Conservation (phyloP, 2,113 vertebrate species). For the Antennarius striatus region DNA sequence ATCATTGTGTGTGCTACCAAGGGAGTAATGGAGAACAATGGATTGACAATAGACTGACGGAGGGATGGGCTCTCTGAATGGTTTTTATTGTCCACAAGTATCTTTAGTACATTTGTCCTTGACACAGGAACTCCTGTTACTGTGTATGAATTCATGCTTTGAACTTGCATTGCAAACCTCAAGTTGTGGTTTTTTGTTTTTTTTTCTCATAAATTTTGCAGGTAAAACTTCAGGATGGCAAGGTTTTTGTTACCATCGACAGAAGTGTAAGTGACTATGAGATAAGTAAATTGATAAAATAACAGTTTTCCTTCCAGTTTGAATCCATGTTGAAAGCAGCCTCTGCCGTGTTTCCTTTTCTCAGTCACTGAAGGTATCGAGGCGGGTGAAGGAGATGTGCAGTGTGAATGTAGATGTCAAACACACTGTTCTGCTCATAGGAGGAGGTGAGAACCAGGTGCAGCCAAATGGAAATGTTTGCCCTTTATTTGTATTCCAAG, state of each 20-base stretch:
- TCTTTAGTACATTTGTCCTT: too few relatives aligned
- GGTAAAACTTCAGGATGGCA: conserved; percentile 82
- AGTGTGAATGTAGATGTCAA: conserved; percentile 59
- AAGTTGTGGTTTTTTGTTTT: too few relatives aligned
- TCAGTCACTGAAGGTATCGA: conserved; percentile 76
- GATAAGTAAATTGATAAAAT: neutral
- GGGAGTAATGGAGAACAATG: too few relatives aligned
- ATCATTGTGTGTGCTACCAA: too few relatives aligned
- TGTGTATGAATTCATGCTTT: too few relatives aligned
- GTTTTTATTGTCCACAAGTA: too few relatives aligned
- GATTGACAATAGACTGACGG: too few relatives aligned
- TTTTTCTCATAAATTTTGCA: conserved; percentile 45
- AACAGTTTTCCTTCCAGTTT: neutral
- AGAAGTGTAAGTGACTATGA: conserved; percentile 75
- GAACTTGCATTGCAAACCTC: too few relatives aligned
- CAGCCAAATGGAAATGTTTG: too few relatives aligned
- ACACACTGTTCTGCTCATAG: conserved; percentile 75
- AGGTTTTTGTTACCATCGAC: conserved; percentile 80
- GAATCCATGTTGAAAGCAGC: neutral
- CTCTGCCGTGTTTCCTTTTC: neutral
- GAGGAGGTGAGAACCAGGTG: conserved; percentile 74
- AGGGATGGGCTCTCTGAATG: too few relatives aligned
- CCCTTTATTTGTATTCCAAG: too few relatives aligned
- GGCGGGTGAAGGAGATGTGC: conserved; percentile 80
- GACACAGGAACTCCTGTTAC: too few relatives aligned